These are phyloP conservation scores for Acrocephalus scirpaceus DNA, from an alignment of 2,797 vertebrate genomes.

Conservation along the genomic window DNA sequence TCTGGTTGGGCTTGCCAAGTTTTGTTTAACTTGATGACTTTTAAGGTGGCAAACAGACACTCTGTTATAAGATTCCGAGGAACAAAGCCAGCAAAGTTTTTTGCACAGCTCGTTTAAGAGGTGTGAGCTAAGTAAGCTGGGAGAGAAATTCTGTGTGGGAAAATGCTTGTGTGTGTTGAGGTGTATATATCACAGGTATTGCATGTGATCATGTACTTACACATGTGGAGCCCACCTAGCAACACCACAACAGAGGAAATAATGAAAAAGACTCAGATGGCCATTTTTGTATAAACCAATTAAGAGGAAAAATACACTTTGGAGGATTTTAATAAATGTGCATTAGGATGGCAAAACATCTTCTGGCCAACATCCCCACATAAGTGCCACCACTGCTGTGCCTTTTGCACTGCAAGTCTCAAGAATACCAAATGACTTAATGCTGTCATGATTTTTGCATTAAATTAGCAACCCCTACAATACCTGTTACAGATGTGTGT, in stretches of 20 bases:
- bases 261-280: background rate
- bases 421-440: background rate
- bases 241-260: background rate
- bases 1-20: background rate
- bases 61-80: background rate
- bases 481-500: background rate
- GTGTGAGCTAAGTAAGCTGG: background rate
- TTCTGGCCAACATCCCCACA: background rate
- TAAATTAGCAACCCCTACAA: background rate
- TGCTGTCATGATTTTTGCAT: background rate
- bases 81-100: background rate
- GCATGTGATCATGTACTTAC: fast-evolving
- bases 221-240: background rate
- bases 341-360: background rate
- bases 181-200: background rate
- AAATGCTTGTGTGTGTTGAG: background rate
- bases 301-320: background rate
- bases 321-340: background rate
- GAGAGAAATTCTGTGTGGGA: background rate
- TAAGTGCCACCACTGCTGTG: background rate
- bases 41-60: background rate
- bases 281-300: background rate
- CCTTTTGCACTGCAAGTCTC: background rate
- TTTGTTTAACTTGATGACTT: background rate
- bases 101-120: background rate